These are phyloP conservation scores for Syrmaticus mikado DNA, from an alignment of 2,113 vertebrate species.

Conservation along the genomic window DNA sequence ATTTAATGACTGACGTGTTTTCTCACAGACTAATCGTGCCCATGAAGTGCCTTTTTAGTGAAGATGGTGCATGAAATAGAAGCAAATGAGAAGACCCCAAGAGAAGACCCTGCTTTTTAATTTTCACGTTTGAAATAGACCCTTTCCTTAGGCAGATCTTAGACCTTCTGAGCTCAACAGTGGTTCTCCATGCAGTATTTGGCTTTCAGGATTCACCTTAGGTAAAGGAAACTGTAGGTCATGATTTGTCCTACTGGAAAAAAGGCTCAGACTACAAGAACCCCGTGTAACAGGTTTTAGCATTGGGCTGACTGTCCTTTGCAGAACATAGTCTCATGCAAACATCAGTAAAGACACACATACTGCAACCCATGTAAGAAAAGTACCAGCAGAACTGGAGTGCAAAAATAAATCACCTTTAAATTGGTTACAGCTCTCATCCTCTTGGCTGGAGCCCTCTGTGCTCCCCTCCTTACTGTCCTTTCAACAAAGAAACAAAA, in stretches of 20 bases:
- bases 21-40: slow-evolving; percentile 26
- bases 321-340: fast-evolving
- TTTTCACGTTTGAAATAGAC: background rate
- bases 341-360: background rate
- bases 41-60: slow-evolving; percentile 26
- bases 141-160: background rate
- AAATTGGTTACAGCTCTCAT: background rate
- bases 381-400: background rate
- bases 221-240: background rate
- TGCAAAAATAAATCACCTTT: background rate
- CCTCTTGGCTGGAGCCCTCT: background rate
- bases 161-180: background rate
- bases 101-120: background rate
- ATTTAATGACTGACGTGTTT: background rate
- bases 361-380: background rate
- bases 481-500: background rate
- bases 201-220: background rate
- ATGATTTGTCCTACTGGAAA: background rate
- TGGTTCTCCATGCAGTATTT: background rate
- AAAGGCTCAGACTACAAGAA: background rate
- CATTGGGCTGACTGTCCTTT: background rate
- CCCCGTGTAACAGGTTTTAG: background rate
- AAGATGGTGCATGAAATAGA: background rate
- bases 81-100: background rate
- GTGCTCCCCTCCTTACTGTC: background rate